Evolutionary conservation across 2,113 vertebrate species (phyloP).

Genomic region (Heterocephalus glaber): DNA sequence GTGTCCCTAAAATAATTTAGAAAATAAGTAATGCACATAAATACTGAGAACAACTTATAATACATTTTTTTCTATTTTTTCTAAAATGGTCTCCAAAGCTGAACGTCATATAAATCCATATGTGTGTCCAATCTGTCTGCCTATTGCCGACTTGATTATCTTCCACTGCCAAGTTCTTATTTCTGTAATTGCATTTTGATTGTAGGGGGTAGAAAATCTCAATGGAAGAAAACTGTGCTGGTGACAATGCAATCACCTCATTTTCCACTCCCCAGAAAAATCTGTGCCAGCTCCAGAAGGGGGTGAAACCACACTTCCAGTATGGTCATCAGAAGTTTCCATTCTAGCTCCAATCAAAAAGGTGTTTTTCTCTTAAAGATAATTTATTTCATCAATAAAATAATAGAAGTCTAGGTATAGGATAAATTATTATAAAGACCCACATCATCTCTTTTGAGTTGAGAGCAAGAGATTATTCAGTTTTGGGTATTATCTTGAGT

Average conservation of each 20-base stretch:
- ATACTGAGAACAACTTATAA: not conserved
- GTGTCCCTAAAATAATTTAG: not conserved
- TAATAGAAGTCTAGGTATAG: not conserved
- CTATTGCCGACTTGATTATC: not conserved
- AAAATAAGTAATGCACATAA: not conserved
- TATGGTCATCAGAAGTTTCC: not conserved
- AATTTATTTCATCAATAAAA: not conserved
- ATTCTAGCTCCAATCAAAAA: not conserved
- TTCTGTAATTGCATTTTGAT: constrained; percentile 29
- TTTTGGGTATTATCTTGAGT: not conserved
- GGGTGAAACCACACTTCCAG: not conserved
- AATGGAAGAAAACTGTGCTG: not conserved
- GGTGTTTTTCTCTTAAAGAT: not conserved
- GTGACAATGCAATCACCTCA: not conserved
- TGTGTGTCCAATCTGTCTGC: not conserved
- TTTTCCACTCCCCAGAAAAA: not conserved
- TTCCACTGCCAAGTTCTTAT: not conserved
- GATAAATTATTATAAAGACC: not conserved
- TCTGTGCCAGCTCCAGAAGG: not conserved
- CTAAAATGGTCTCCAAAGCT: not conserved
- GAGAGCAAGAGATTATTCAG: not conserved
- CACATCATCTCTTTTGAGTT: not conserved
- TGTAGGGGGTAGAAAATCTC: not conserved
- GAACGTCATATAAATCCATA: not conserved
- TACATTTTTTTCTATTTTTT: not conserved